Conservation (phyloP, 1,140 invertebrate species). For the Dufourea novaeangliae region DNA sequence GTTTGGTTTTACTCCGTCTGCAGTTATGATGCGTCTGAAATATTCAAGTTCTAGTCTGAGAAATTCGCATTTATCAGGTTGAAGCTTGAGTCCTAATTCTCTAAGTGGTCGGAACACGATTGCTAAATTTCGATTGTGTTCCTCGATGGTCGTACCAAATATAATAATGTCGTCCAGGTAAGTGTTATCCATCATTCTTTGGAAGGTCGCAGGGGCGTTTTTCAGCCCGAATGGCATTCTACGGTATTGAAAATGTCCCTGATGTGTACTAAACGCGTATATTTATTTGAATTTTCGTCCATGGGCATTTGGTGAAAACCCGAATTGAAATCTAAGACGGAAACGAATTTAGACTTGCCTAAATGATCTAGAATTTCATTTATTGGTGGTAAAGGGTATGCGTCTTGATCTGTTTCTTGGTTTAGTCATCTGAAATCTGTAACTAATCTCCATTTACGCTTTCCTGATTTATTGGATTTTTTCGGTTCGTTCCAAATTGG, state of each 20-base stretch:
- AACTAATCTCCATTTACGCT: neutral
- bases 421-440: neutral
- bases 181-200: too few relatives aligned
- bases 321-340: neutral
- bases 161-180: neutral
- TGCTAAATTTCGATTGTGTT: neutral
- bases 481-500: neutral
- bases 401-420: neutral
- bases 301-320: conserved; percentile 27
- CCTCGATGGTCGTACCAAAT: neutral
- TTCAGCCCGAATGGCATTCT: too few relatives aligned
- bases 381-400: neutral
- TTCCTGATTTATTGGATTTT: neutral
- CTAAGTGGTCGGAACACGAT: neutral
- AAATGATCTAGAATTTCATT: too few relatives aligned
- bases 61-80: neutral
- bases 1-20: neutral
- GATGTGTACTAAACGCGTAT: neutral
- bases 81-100: neutral
- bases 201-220: too few relatives aligned
- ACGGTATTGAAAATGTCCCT: too few relatives aligned
- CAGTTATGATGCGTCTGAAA: neutral
- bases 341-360: neutral
- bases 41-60: neutral
- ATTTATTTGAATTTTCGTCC: neutral